Conservation (phyloP, 2,888 invertebrate genomes). For the Metellina segmentata region DNA sequence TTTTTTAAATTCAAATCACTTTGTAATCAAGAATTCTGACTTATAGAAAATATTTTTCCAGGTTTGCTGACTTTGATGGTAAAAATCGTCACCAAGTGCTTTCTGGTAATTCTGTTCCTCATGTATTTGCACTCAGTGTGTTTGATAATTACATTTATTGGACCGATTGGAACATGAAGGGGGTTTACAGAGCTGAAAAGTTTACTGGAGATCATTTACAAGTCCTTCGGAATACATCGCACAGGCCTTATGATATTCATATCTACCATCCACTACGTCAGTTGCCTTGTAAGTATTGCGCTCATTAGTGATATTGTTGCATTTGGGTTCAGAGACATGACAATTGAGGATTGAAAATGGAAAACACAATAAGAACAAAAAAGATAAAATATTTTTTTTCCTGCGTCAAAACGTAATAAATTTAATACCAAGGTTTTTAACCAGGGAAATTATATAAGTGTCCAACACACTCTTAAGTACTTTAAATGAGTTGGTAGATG, state of each 20-base stretch:
- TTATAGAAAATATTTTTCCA: conserved; percentile 70
- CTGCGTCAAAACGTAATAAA: too few relatives aligned
- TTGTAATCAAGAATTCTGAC: too few relatives aligned
- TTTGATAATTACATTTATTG: conserved; percentile 96
- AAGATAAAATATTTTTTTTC: too few relatives aligned
- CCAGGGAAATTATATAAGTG: too few relatives aligned
- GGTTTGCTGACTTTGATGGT: conserved; percentile 94
- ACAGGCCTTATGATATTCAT: conserved; percentile 96
- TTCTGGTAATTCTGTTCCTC: conserved; percentile 90
- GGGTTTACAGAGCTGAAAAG: conserved; percentile 94
- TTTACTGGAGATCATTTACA: conserved; percentile 88
- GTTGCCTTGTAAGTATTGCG: conserved; percentile 83
- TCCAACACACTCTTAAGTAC: too few relatives aligned
- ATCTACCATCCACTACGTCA: conserved; percentile 94
- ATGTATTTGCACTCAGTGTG: conserved; percentile 95
- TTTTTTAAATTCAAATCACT: too few relatives aligned
- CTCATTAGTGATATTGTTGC: neutral
- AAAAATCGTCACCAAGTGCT: conserved; percentile 90
- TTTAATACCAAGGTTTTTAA: too few relatives aligned
- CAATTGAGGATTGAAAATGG: too few relatives aligned
- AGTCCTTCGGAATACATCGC: conserved; percentile 93
- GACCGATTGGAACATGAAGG: conserved; percentile 99
- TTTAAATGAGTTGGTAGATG: too few relatives aligned
- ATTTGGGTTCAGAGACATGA: too few relatives aligned
- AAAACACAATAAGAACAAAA: too few relatives aligned